Evolutionary conservation across 2,888 invertebrate genomes (phyloP), one percentile per base, ranked within the genome.

Genomic region (Zonitis immaculata): DNA sequence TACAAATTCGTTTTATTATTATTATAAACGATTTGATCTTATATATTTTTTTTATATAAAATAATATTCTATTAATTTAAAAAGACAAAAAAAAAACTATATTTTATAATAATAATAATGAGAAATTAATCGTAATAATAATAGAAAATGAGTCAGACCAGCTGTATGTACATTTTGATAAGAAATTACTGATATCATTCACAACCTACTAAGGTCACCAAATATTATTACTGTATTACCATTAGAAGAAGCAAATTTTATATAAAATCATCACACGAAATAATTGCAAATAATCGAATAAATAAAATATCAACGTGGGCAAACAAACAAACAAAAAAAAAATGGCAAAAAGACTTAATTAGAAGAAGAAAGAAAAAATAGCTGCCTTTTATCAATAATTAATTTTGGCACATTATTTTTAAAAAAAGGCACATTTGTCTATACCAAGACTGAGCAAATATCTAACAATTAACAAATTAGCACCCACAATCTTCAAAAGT

Each of bases 121-220:
- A 30, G 11, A 32, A 25, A n/a, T n/a, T 25, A 14, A 32, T 32
- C 4, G 14, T 12, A 12, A 14, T 12, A 32, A 32, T 32, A 32
- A 12, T 32, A n/a, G n/a, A n/a, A n/a, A 12, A 12, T 32, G 32
- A 51, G 47, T 54, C 65, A 65, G 61, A 59, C 58, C 56, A 59
- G 63, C 63, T 62, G 64, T 56, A 56, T 54, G 51, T 58, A 61
- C 56, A 57, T 45, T 47, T 52, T 58, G 52, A 55, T 56, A 32
- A 32, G 6, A 61, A 63, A 60, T 51, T 52, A 58, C 56, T 53
- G 58, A 56, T 60, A 58, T 57, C 62, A 61, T 62, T 66, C 66
- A 67, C 66, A 66, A 66, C 66, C 64, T 60, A 63, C 53, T 63
- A 66, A 66, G 66, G 66, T 65, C 64, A 66, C 63, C n/a, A n/a